Evolutionary conservation across 2,797 vertebrate genomes (phyloP), one percentile per base, ranked within the genome.

Genomic region (Ficedula albicollis): DNA sequence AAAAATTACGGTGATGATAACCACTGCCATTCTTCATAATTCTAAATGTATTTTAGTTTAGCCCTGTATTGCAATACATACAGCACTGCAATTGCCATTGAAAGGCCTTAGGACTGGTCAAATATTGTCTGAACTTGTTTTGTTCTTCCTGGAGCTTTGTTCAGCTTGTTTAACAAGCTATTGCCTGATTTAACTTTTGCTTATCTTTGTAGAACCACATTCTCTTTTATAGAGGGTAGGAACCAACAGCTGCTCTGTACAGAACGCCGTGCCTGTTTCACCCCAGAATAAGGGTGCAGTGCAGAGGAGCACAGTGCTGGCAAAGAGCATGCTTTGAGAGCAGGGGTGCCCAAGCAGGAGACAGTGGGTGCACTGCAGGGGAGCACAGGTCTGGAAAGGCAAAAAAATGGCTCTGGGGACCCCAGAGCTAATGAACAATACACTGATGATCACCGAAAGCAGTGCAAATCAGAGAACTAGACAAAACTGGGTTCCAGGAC

Each of bases 181-280:
- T 13, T 82, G 27, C 67, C 63, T 48, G 25, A 55, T 89, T 95
- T 92, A 95, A 84, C 43, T 91, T 86, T 30, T 69, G 30, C 36
- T 81, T 84, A 87, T 79, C 66, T 82, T 78, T 51, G 12, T 44
- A 46, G 72, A 84, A 55, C 13, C 48, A 17, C 51, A 66, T 34
- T 75, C 21, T 59, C 73, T 73, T 82, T 32, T 19, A 66, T 0
- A 58, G 66, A 76, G 15, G 30, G 63, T 5, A 69, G 46, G 36
- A 86, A n/a, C 39, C 58, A 78, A 15, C 4, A 70, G 30, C 21
- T 62, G 10, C 1, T 81, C 39, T 38, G 34, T 14, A 32, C n/a
- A 63, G 36, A 73, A 36, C 3, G 2, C 69, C 0, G 0, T 15
- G 54, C 25, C 43, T 36, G 6, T 20, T 41, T 41, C 46, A 81